These are phyloP conservation scores for Zootoca vivipara DNA, from an alignment of 2,113 vertebrate species.

Conservation along the genomic window DNA sequence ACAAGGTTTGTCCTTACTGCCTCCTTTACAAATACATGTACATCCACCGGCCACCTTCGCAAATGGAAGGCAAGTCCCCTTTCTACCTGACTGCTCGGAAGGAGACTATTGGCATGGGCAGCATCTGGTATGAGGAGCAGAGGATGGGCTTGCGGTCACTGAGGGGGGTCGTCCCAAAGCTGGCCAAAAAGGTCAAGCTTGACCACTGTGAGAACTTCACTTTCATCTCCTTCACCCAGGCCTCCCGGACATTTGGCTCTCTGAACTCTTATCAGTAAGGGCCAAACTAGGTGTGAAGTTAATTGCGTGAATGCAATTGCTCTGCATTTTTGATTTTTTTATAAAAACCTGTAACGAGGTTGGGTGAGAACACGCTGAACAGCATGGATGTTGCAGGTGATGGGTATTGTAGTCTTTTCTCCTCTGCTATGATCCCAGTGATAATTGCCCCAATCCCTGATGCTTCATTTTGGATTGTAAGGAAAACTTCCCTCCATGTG, in stretches of 20 bases:
- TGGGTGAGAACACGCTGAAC: not conserved
- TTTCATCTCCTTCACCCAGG: slow-evolving; percentile 70
- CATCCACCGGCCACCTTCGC: slow-evolving; percentile 27
- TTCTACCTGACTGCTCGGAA: slow-evolving; percentile 61
- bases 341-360: not conserved
- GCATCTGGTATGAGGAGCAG: slow-evolving; percentile 60
- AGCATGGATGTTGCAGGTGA: not conserved
- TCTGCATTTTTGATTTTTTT: not conserved
- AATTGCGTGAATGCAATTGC: not conserved
- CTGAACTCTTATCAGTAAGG: slow-evolving; percentile 58
- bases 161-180: slow-evolving; percentile 54
- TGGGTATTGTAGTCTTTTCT: not conserved
- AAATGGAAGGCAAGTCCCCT: slow-evolving; percentile 57
- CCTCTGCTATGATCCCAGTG: not conserved
- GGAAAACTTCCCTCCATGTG: not conserved
- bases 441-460: not conserved
- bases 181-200: slow-evolving; percentile 67
- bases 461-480: not conserved
- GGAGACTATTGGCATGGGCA: slow-evolving; percentile 41
- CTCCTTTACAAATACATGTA: slow-evolving; percentile 68
- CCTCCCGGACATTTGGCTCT: slow-evolving; percentile 57
- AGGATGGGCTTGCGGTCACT: slow-evolving; percentile 62
- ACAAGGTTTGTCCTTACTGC: slow-evolving; percentile 58
- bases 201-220: slow-evolving; percentile 68
- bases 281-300: not conserved